These are phyloP conservation scores for Leptobrachium ailaonicum DNA, from an alignment of 2,113 vertebrate genomes.

Conservation along the genomic window DNA sequence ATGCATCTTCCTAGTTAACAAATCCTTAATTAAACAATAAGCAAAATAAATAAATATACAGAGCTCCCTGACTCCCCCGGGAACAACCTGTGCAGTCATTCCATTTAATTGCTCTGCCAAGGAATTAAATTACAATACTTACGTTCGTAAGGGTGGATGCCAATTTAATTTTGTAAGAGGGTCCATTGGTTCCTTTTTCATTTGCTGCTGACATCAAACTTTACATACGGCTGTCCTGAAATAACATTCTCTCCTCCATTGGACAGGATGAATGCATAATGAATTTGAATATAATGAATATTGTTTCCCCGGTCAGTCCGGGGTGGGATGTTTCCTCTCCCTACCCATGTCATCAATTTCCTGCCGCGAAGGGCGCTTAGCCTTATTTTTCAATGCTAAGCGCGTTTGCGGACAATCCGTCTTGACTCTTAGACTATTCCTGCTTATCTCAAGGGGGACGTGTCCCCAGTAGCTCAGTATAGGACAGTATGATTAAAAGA, in stretches of 20 bases:
- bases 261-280: neutral
- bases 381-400: neutral
- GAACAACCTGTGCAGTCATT: conserved; percentile 26
- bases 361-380: conserved; percentile 6
- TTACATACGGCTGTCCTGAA: conserved; percentile 26
- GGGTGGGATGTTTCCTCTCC: neutral
- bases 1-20: conserved; percentile 25
- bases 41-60: conserved; percentile 27
- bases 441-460: neutral
- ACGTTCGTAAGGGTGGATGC: conserved; percentile 36
- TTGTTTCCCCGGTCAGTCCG: neutral
- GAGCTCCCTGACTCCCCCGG: neutral
- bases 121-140: conserved; percentile 35
- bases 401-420: neutral
- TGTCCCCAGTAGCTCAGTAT: neutral
- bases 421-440: neutral
- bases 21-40: conserved; percentile 42
- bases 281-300: conserved; percentile 29
- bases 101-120: conserved; percentile 36
- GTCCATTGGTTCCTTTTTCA: conserved; percentile 25
- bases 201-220: conserved; percentile 31
- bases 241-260: conserved; percentile 28
- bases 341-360: conserved; percentile 3
- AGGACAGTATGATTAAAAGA: neutral
- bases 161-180: conserved; percentile 47